phyloP scores from a whole-genome alignment of 2,888 invertebrate genomes.

The Scelioninae gen. 2 region DNA sequence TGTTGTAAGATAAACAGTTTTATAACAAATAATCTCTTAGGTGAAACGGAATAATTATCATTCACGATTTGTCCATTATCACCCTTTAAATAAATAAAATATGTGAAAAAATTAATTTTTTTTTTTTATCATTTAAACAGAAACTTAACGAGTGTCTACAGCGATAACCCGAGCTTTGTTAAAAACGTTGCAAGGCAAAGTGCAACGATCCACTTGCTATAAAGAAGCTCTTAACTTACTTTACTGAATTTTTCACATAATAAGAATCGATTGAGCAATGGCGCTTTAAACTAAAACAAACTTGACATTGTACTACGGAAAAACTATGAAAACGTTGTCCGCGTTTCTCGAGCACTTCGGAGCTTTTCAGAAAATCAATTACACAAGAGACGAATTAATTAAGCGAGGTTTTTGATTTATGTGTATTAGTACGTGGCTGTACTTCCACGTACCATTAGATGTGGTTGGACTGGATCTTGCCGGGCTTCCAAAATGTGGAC shows the following conservation, averaged over 20 bases:
- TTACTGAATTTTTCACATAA: constrained; percentile 3
- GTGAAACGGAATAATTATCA: too few species aligned
- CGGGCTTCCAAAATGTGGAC: constrained; percentile 73
- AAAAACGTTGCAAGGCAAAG: background rate
- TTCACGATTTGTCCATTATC: too few species aligned
- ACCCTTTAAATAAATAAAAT: too few species aligned
- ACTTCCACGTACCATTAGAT: constrained; percentile 68
- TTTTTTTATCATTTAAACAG: too few species aligned
- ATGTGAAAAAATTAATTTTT: too few species aligned
- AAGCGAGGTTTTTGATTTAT: constrained; percentile 24
- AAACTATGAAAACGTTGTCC: background rate
- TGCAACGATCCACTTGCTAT: constrained; percentile 16
- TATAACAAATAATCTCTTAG: too few species aligned
- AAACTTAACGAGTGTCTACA: too few species aligned
- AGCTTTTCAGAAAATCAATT: background rate
- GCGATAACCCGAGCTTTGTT: too few species aligned
- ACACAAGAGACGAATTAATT: constrained; percentile 5
- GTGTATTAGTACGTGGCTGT: constrained; percentile 43
- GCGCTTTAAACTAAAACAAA: constrained; percentile 11
- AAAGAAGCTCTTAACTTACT: constrained; percentile 27
- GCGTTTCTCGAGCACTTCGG: constrained; percentile 6
- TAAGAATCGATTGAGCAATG: constrained; percentile 9
- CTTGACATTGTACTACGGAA: constrained; percentile 12
- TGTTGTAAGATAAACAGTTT: too few species aligned
- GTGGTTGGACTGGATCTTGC: constrained; percentile 68